Base-by-base conservation (phyloP, 2,113 vertebrate species). In the Halcyon senegalensis region DNA sequence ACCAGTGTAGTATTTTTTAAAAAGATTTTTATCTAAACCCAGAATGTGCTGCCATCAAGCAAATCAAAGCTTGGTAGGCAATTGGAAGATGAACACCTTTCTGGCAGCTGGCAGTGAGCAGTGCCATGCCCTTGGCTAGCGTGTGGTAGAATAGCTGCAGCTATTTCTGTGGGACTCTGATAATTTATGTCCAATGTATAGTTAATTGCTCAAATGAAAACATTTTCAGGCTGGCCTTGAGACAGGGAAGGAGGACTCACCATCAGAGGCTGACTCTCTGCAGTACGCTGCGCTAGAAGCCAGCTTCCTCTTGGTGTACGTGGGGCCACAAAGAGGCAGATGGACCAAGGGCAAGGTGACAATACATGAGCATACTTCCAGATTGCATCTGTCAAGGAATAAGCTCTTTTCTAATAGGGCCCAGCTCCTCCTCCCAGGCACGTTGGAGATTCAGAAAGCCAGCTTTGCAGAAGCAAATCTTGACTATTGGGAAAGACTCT, bases 121-220 rank as follows among this genome's bases (percentile, higher is more conserved):
- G 50, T 80, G 50, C 82, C 46, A 4, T 77, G 59, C 64, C 60
- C 41, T 63, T 78, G 84, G 66, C 84, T 43, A 27, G 8, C 35
- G 33, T 5, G 6, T 19, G 66, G 46, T 66, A 20, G 33, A 55
- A 59, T 10, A 84, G 33, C 46, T 84, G 35, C 87, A 80, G 58
- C 60, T 76, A 44, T 80, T 90, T 94, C 74, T 72, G 46, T 46
- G 50, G 37, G 16, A 73, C 55, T 76, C 67, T 48, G 73, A 19
- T 55, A 63, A 86, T 77, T 92, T 70, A 30, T 46, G 6, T 53
- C 64, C 87, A 9, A 30, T 82, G 16, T 64, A 5, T n/a, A 69
- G 66, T 75, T 89, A 95, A 91, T 91, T 89, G 76, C 56, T 82
- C 62, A 87, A 30, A 87, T 64, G 58, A 68, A 91, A 87, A 56